Conservation (phyloP, 1,140 invertebrate species). For the Eriosoma lanigerum region DNA sequence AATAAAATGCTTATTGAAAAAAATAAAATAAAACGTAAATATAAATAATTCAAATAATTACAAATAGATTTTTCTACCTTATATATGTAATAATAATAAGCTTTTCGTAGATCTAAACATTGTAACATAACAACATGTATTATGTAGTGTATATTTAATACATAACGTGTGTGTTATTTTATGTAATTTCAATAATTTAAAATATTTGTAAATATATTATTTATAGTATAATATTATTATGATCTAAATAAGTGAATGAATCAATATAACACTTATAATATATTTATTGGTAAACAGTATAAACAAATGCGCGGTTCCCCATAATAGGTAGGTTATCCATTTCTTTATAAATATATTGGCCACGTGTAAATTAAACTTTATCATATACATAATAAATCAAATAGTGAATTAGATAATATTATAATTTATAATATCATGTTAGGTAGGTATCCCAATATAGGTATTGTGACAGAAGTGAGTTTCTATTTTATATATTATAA, state of each 20-base stretch:
- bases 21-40: conserved; percentile 5
- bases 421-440: no score
- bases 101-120: conserved; percentile 9
- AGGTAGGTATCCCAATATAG: no score
- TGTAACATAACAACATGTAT: background rate
- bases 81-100: background rate
- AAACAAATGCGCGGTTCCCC: conserved; percentile 31
- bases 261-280: background rate
- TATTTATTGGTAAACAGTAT: background rate
- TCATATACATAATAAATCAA: no score
- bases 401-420: no score
- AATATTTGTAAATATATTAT: background rate
- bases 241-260: no score
- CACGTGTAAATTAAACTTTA: no score
- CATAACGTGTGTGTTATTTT: background rate
- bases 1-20: conserved; percentile 32
- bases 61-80: background rate
- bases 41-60: background rate
- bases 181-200: background rate
- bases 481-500: no score
- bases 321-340: background rate
- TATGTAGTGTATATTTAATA: conserved; percentile 14
- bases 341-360: no score
- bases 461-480: no score
- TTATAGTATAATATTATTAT: background rate